Conservation (phyloP, 2,888 invertebrate species). For the Lepidocyrtinus sp. region DNA sequence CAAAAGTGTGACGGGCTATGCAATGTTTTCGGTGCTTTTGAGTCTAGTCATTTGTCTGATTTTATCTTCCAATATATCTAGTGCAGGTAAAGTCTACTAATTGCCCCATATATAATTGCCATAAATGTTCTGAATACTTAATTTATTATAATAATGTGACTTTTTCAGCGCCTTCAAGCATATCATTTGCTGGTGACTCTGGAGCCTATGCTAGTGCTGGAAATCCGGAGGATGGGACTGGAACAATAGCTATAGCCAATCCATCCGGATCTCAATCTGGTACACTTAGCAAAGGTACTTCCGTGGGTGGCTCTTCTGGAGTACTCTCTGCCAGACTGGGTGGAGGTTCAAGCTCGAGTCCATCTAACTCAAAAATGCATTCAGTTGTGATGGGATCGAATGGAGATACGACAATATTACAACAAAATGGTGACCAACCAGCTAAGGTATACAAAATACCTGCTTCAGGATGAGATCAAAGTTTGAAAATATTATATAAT, state of each 20-base stretch:
- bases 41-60: too few species aligned
- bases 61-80: too few species aligned
- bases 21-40: too few species aligned
- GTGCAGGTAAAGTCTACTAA: too few species aligned
- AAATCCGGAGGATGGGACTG: not conserved
- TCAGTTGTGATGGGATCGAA: conserved; percentile 17
- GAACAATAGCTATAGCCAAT: too few species aligned
- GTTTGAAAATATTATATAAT: too few species aligned
- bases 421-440: conserved; percentile 30
- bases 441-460: conserved; percentile 38
- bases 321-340: conserved; percentile 15
- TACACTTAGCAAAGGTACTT: not conserved
- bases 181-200: conserved; percentile 1
- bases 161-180: too few species aligned
- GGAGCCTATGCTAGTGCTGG: conserved; percentile 11
- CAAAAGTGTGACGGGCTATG: too few species aligned
- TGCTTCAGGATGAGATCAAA: not conserved
- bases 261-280: not conserved
- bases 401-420: conserved; percentile 32
- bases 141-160: too few species aligned
- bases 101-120: too few species aligned
- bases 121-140: too few species aligned
- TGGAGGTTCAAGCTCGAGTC: not conserved
- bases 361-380: not conserved
- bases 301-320: not conserved